Conservation (phyloP, 2,888 invertebrate genomes). For the Dasysyrphus tricinctus region DNA sequence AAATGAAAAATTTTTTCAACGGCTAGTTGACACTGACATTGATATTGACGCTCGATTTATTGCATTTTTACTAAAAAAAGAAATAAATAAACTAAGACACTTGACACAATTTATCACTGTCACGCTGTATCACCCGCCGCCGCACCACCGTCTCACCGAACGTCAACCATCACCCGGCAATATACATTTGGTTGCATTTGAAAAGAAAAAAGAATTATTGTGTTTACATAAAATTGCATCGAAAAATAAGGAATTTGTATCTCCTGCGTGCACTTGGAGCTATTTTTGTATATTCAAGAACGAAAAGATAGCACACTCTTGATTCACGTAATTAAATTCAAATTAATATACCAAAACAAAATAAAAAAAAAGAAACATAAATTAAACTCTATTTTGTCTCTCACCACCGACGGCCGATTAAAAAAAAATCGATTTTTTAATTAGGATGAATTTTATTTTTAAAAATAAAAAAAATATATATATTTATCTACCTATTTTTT, state of each 20-base stretch:
- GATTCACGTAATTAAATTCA: constrained; percentile 8
- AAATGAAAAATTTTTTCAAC: constrained; percentile 12
- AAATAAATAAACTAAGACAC: constrained; percentile 54
- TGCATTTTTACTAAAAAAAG: constrained; percentile 50
- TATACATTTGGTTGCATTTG: constrained; percentile 12
- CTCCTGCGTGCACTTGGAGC: constrained; percentile 30
- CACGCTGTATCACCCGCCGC: background rate
- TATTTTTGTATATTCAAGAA: constrained; percentile 29
- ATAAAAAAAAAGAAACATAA: background rate
- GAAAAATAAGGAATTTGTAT: constrained; percentile 21
- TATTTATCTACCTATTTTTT: background rate
- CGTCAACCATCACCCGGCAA: background rate
- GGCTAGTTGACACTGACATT: constrained; percentile 72
- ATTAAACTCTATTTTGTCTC: background rate
- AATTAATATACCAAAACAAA: background rate
- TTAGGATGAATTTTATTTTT: background rate
- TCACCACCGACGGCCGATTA: background rate
- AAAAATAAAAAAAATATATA: background rate
- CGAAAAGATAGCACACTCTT: constrained; percentile 12
- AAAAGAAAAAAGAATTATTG: constrained; percentile 33
- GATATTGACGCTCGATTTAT: constrained; percentile 68
- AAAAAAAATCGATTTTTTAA: constrained; percentile 24
- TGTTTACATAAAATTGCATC: constrained; percentile 31
- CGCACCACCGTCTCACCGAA: background rate
- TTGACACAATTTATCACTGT: constrained; percentile 70